Evolutionary conservation across 2,797 vertebrate species (phyloP).

Genomic region (Peromyscus eremicus): DNA sequence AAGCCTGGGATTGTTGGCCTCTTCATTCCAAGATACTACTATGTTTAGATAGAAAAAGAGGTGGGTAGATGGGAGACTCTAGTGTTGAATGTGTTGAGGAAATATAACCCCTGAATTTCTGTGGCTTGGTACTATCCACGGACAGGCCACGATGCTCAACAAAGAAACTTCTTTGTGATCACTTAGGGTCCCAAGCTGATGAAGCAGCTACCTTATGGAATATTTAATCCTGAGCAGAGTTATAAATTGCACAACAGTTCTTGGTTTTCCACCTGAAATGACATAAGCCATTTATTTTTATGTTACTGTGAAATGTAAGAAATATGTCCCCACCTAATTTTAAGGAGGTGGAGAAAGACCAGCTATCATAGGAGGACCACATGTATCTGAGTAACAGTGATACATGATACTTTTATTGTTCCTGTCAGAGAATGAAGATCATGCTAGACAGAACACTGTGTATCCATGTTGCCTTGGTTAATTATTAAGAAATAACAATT

Average conservation of each 20-base stretch:
- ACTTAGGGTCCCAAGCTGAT: background rate
- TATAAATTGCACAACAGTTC: background rate
- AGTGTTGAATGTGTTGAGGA: background rate
- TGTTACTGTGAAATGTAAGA: background rate
- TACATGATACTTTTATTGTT: background rate
- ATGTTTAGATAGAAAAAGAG: background rate
- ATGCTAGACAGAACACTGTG: background rate
- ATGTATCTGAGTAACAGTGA: background rate
- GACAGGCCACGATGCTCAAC: rapidly evolving
- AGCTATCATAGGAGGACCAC: background rate
- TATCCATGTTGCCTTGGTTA: background rate
- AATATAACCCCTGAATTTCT: background rate
- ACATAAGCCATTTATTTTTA: background rate
- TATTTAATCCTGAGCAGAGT: background rate
- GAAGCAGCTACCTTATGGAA: background rate
- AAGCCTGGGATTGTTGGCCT: background rate
- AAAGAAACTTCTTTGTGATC: background rate
- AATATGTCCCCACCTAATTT: background rate
- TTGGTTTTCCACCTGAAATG: background rate
- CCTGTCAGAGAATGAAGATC: background rate
- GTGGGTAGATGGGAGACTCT: background rate
- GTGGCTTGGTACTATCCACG: background rate
- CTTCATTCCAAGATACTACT: background rate
- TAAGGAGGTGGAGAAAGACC: background rate
- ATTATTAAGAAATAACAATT: background rate